A percentile compares a stretch with the other conserved stretches of the same genome.
Evolutionary conservation across 2,888 invertebrate species (phyloP).

Genomic region (Hecatera dysodea): DNA sequence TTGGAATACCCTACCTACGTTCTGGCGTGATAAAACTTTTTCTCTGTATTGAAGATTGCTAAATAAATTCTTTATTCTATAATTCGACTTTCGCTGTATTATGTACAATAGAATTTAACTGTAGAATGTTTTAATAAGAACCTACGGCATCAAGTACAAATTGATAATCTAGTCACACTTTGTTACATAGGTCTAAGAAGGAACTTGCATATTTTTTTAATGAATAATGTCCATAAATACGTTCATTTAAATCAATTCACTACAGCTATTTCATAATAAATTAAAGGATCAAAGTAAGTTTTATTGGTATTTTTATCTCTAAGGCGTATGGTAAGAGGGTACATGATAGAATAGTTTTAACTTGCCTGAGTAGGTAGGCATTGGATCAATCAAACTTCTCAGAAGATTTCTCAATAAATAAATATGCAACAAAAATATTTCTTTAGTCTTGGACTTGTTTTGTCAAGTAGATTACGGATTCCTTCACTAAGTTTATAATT

Average conservation of each 20-base stretch:
- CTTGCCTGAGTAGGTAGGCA: not conserved
- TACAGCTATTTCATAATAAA: not conserved
- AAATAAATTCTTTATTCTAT: not conserved
- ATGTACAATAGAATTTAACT: not conserved
- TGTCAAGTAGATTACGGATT: not conserved
- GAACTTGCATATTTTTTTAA: slow-evolving; percentile 6
- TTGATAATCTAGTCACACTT: not conserved
- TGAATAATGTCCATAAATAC: not conserved
- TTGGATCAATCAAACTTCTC: not conserved
- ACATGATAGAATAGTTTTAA: not conserved
- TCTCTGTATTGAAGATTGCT: not conserved
- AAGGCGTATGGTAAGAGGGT: not conserved
- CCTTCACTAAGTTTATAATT: not conserved
- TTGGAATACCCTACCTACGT: not conserved
- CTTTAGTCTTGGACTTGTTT: not conserved
- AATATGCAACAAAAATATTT: not conserved
- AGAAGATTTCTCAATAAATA: not conserved
- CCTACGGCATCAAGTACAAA: not conserved
- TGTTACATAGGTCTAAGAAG: too few relatives aligned
- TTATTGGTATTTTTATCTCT: slow-evolving; percentile 10
- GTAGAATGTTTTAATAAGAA: slow-evolving; percentile 1
- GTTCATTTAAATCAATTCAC: slow-evolving; percentile 1
- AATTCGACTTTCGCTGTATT: not conserved
- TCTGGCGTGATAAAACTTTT: not conserved
- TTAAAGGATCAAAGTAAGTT: not conserved